A percentile compares a stretch with the other conserved stretches of the same genome.
phyloP scores from a whole-genome alignment of 2,113 vertebrate species.

The Microtus oregoni region DNA sequence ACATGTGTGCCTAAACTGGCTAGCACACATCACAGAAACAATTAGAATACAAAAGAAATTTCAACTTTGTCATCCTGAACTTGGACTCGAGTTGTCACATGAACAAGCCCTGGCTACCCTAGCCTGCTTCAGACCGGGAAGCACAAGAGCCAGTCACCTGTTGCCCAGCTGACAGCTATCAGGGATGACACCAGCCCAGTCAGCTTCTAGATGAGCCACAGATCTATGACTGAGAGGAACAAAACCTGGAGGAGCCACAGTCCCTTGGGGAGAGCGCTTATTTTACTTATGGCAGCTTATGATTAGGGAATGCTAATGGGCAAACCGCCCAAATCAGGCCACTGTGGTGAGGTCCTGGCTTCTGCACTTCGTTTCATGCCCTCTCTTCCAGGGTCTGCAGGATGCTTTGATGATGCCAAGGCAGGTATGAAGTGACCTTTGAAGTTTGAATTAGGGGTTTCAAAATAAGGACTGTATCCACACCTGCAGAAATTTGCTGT shows the following conservation, averaged over 20 bases:
- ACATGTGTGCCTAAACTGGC: not conserved
- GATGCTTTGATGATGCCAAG: not conserved
- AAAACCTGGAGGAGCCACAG: not conserved
- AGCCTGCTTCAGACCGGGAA: not conserved
- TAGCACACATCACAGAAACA: not conserved
- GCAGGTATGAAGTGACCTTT: not conserved
- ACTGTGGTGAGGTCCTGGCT: rapidly evolving
- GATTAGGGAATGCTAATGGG: not conserved
- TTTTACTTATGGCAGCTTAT: not conserved
- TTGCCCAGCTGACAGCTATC: not conserved
- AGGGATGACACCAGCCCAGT: not conserved
- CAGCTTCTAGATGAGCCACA: not conserved
- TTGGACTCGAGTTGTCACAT: not conserved
- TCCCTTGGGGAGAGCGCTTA: not conserved
- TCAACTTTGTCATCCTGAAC: not conserved
- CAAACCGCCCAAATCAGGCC: not conserved
- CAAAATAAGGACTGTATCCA: not conserved
- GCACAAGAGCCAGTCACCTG: not conserved
- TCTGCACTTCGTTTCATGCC: too few relatives aligned
- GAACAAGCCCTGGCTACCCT: not conserved
- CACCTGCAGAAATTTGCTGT: not conserved
- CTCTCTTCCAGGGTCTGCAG: not conserved
- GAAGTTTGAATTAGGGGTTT: not conserved
- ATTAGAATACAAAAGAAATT: not conserved
- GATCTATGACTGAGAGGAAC: not conserved